Evolutionary conservation across 2,113 vertebrate genomes (phyloP).

Genomic region (Oryzias curvinotus): DNA sequence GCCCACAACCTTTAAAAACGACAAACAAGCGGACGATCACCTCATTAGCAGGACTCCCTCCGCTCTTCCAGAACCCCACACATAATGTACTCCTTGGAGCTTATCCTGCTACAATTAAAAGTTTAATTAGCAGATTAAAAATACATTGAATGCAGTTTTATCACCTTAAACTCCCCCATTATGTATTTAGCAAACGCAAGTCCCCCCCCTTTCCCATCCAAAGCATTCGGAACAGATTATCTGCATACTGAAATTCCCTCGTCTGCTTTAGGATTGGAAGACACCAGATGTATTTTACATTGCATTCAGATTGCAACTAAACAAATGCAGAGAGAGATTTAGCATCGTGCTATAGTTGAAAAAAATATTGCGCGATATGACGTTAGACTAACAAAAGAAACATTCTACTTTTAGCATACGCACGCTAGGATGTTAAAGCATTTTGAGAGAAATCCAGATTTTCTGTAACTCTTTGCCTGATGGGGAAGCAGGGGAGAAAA

Average conservation of each 20-base stretch:
- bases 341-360: conserved; percentile 8
- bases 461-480: not conserved
- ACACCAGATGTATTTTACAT: conserved; percentile 26
- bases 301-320: not conserved
- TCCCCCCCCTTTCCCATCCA: conserved; percentile 47
- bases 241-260: conserved; percentile 49
- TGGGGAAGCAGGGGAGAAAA: not conserved
- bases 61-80: conserved; percentile 34
- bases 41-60: conserved; percentile 67
- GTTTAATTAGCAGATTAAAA: conserved; percentile 83
- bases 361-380: conserved; percentile 8
- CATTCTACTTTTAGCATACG: too few species aligned
- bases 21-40: conserved; percentile 65
- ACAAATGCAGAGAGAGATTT: not conserved
- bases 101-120: conserved; percentile 81
- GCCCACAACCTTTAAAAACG: conserved; percentile 59
- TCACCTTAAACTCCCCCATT: conserved; percentile 75
- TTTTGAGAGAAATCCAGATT: too few species aligned
- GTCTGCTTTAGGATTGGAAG: conserved; percentile 32
- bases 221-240: conserved; percentile 68
- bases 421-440: too few species aligned
- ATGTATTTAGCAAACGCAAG: conserved; percentile 71
- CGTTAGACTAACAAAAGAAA: not conserved
- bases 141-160: conserved; percentile 73
- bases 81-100: conserved; percentile 52